These are phyloP conservation scores for Drosophila nr. perissopoda DNA, from an alignment of 2,888 invertebrate species.

Conservation along the genomic window DNA sequence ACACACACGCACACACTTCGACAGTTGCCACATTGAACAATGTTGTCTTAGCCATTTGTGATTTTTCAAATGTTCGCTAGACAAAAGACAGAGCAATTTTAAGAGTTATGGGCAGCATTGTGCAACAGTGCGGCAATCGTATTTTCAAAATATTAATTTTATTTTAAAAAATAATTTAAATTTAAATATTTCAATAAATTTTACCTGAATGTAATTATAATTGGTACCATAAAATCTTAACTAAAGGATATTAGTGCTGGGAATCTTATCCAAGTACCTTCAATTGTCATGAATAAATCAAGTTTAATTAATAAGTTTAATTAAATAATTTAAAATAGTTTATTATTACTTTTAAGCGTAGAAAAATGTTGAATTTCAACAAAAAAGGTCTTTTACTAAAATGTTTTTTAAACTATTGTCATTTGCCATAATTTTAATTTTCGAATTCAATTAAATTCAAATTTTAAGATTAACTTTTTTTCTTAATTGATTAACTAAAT, in stretches of 20 bases:
- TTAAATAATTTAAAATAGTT: neutral
- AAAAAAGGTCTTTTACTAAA: neutral
- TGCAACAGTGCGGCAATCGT: neutral
- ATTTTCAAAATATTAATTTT: neutral
- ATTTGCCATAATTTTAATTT: neutral
- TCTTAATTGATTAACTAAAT: neutral
- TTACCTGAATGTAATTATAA: neutral
- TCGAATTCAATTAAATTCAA: neutral
- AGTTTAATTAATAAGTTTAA: neutral
- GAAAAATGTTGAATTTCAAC: neutral
- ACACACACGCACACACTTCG: neutral
- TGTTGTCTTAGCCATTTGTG: conserved; percentile 25
- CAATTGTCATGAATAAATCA: neutral
- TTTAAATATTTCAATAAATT: neutral
- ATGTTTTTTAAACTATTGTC: neutral
- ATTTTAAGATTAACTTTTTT: neutral
- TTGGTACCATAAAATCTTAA: neutral
- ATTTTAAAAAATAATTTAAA: neutral
- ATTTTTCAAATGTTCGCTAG: neutral
- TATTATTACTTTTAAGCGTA: neutral
- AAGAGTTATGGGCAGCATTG: conserved; percentile 4
- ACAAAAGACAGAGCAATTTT: neutral
- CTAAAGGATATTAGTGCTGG: too few relatives aligned
- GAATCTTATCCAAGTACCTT: neutral
- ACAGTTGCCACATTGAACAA: neutral